Evolutionary conservation across 2,797 vertebrate genomes (phyloP), one percentile per base, ranked within the genome.

Genomic region (Chanos chanos): DNA sequence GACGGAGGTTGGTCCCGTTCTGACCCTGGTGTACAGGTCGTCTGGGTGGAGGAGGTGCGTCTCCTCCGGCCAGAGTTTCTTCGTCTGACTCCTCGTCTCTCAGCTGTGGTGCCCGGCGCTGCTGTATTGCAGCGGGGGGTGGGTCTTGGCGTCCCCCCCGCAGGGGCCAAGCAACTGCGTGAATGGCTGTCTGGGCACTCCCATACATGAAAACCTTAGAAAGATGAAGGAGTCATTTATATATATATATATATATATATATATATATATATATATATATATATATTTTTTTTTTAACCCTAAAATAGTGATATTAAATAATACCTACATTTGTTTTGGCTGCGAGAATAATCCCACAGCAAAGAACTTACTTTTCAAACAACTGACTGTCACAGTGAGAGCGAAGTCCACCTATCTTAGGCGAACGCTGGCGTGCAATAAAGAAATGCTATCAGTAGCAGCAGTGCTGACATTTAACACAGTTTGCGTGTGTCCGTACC

Each of bases 121-220:
- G 70, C 22, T 60, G 76, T 5, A 70, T 61, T 1, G 74, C 49
- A 18, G 24, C 59, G 1, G 77, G 78, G 24, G 70, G 70, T 2
- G 70, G 86, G 56, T 83, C 81, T 12, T 28, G 68, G 41, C 44
- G 77, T 6, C 51, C 66, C 1, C 76, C 54, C 4, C 68, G 72
- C 3, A 87, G 61, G 37, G 81, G 84, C 10, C 82, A 71, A 15
- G 61, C 40, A 21, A 86, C 70, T 34, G 81, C 83, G 22, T 72
- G 73, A 57, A 91, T 85, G 43, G 68, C 79, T 39, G 83, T 83
- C 2, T 85, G 78, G 56, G 84, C 83, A 22, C 75, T 15, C 47
- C 68, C 80, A 48, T 88, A 89, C 50, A 81, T 37, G 34, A 74
- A 73, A 0, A 85, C 71, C 89, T 90, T 68, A 5, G 21, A 7